Evolutionary conservation across 2,113 vertebrate genomes (phyloP), one percentile per base, ranked within the genome.

Genomic region (Cebus imitator): DNA sequence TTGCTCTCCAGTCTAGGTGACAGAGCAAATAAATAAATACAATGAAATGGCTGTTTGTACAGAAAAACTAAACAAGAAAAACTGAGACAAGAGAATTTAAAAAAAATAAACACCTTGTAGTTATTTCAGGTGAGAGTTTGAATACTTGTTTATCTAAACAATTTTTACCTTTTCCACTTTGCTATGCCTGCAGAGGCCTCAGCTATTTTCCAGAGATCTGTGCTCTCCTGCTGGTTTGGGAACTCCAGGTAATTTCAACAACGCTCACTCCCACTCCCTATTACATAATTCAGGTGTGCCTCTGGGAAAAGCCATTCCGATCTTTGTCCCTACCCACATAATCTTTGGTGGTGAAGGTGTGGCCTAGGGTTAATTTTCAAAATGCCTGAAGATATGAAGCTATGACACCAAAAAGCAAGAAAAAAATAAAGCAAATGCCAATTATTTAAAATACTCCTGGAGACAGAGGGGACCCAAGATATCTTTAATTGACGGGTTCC

Each of bases 251-350:
- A 48, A n/a, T 40, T 70, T 50, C n/a, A 66, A n/a, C 12, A 17
- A 45, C 8, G 25, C 40, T 79, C 66, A 87, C 82, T 79, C 93
- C 75, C 27, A 88, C 70, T 73, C 37, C 23, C 64, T 68, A 21
- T 75, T 95, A 14, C 86, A 94, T 95, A 92, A 97, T 92, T 95
- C 93, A 96, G 82, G 82, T 27, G 70, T 66, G 81, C 72, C 94
- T 85, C 72, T 87, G 88, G 66, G 55, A 92, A 93, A 82, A 76
- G 73, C 64, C 4, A 8, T 52, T 66, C n/a, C 14, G 9, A 14
- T 81, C 83, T 79, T 17, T 70, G 82, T 82, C 32, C 85, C 83
- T 32, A 30, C 70, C 75, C 75, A 94, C 68, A 27, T 11, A 76
- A 79, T 37, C 58, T 92, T 64, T 72, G 76, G 58, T 17, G 14